These are phyloP conservation scores for Drosophila willistoni DNA, from an alignment of 1,140 invertebrate species.

Conservation along the genomic window DNA sequence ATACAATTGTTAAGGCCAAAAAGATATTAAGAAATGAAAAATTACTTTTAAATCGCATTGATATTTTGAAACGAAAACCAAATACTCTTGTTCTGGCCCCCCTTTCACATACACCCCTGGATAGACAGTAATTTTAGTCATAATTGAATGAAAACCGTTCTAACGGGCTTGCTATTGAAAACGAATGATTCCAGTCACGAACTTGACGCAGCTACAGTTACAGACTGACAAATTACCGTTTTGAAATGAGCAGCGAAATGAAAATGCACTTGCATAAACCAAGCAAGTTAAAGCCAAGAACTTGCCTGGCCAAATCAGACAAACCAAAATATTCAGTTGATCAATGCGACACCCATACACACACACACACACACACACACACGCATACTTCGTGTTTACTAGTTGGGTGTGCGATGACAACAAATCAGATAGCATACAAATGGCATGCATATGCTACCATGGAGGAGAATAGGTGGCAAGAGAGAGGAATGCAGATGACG, in stretches of 20 bases:
- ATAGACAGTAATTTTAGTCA: slow-evolving; percentile 12
- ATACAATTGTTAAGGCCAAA: too few species aligned
- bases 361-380: slow-evolving; percentile 26
- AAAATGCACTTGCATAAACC: slow-evolving; percentile 75
- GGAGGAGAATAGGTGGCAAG: slow-evolving; percentile 21
- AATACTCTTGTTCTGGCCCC: too few species aligned
- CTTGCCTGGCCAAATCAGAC: slow-evolving; percentile 60
- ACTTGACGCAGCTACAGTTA: slow-evolving; percentile 47
- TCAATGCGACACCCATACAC: slow-evolving; percentile 37
- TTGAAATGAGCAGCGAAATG: slow-evolving; percentile 29
- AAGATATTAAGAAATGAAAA: too few species aligned
- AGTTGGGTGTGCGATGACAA: slow-evolving; percentile 34
- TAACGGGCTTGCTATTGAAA: slow-evolving; percentile 53
- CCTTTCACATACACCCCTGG: background rate
- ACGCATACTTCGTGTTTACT: slow-evolving; percentile 23
- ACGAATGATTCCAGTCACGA: slow-evolving; percentile 75
- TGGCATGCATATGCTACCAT: slow-evolving; percentile 58
- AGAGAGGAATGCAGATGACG: slow-evolving; percentile 12
- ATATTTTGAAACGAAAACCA: too few species aligned
- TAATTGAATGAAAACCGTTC: slow-evolving; percentile 47
- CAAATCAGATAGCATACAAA: slow-evolving; percentile 67
- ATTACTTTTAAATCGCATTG: too few species aligned
- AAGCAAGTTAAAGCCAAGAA: slow-evolving; percentile 46
- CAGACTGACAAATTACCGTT: slow-evolving; percentile 77
- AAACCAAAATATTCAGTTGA: slow-evolving; percentile 27